phyloP scores from a whole-genome alignment of 1,140 invertebrate species.

The Ruditapes philippinarum region DNA sequence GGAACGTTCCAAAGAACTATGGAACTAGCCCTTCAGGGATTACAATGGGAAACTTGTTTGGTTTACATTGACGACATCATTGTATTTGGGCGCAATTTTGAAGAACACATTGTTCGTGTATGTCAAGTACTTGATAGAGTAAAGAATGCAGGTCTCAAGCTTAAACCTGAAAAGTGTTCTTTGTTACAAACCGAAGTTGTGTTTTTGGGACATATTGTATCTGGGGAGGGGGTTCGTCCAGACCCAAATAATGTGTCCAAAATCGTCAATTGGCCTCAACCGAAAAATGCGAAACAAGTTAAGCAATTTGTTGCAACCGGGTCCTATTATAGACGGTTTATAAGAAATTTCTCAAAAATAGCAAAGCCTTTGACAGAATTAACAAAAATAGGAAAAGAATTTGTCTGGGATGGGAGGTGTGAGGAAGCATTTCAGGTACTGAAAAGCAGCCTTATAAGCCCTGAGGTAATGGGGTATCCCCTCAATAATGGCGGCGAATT shows the following conservation, averaged over 20 bases:
- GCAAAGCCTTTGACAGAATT: constrained; percentile 48
- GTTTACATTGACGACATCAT: constrained; percentile 72
- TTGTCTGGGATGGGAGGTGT: constrained; percentile 61
- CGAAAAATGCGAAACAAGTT: constrained; percentile 55
- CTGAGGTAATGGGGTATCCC: too few species aligned
- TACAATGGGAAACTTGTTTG: constrained; percentile 57
- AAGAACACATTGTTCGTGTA: constrained; percentile 1
- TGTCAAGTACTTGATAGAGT: constrained; percentile 38
- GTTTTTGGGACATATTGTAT: constrained; percentile 64
- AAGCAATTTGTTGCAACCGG: constrained; percentile 64
- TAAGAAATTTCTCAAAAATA: constrained; percentile 57
- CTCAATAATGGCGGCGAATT: constrained; percentile 69
- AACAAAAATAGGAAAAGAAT: too few species aligned
- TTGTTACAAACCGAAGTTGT: constrained; percentile 68
- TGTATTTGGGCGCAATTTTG: constrained; percentile 42
- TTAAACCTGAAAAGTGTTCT: constrained; percentile 61
- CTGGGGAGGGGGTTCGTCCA: constrained; percentile 23
- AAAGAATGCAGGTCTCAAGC: constrained; percentile 40
- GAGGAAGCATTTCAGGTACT: constrained; percentile 67
- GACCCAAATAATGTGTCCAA: constrained; percentile 42
- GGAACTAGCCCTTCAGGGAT: constrained; percentile 42
- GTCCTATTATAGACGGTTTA: constrained; percentile 55
- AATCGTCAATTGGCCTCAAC: constrained; percentile 59
- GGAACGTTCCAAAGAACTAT: constrained; percentile 52
- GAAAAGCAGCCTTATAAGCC: constrained; percentile 57